Evolutionary conservation across 2,888 invertebrate genomes (phyloP).

Genomic region (Ichneumoninae sp.): DNA sequence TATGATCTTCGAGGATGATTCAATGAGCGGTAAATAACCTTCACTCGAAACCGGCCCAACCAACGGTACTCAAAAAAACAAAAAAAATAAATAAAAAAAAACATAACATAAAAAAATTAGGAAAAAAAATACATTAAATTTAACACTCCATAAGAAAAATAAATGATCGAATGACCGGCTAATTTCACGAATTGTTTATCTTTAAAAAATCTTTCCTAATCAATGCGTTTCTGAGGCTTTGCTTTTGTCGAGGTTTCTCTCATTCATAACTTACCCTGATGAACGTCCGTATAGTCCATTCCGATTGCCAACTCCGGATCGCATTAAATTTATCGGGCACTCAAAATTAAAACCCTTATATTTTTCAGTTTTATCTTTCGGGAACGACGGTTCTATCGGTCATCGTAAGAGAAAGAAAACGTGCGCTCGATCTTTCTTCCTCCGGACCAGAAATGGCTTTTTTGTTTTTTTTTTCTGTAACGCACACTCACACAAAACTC

Average conservation of each 20-base stretch:
- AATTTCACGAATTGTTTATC: background rate
- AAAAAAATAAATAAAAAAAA: background rate
- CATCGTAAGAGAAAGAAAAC: background rate
- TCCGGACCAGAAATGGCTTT: slow-evolving; percentile 67
- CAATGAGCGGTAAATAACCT: background rate
- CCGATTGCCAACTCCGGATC: slow-evolving; percentile 54
- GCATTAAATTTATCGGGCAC: slow-evolving; percentile 63
- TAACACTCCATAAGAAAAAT: too few species aligned
- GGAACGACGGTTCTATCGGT: slow-evolving; percentile 45
- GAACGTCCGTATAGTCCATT: slow-evolving; percentile 66
- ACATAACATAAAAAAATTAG: too few species aligned
- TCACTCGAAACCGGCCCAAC: background rate
- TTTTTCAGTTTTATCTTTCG: background rate
- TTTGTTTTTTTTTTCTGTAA: slow-evolving; percentile 61
- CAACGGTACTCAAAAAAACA: background rate
- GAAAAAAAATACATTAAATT: too few species aligned
- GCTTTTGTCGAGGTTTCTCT: background rate
- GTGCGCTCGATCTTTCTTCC: slow-evolving; percentile 3
- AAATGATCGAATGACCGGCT: background rate
- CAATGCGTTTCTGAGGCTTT: background rate
- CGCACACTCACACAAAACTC: slow-evolving; percentile 45
- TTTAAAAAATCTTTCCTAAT: background rate
- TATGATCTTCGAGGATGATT: background rate
- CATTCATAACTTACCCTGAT: slow-evolving; percentile 62
- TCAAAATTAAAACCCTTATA: slow-evolving; percentile 60